phyloP scores from a whole-genome alignment of 1,140 invertebrate species.

The Tigriopus japonicus region DNA sequence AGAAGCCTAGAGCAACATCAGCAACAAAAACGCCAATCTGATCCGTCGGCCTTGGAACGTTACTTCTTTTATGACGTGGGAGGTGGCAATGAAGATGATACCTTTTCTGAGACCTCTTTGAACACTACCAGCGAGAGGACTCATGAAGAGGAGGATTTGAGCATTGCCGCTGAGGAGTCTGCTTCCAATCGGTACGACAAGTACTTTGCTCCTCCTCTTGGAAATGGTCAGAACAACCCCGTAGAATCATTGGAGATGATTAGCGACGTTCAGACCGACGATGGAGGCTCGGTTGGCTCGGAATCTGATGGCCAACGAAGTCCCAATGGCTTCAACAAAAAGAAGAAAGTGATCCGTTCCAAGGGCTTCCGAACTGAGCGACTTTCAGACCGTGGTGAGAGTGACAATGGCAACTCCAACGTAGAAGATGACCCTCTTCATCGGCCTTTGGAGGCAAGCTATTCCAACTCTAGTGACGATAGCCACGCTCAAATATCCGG shows the following conservation, averaged over 20 bases:
- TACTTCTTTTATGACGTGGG: constrained; percentile 73
- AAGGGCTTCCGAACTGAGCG: constrained; percentile 30
- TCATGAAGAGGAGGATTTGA: constrained; percentile 18
- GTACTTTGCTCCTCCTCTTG: constrained; percentile 28
- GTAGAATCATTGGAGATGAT: constrained; percentile 18
- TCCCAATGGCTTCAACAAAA: constrained; percentile 53
- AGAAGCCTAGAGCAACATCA: constrained; percentile 10
- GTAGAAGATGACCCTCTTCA: constrained; percentile 51
- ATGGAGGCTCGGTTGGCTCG: constrained; percentile 57
- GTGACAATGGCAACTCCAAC: constrained; percentile 10
- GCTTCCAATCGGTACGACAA: constrained; percentile 69
- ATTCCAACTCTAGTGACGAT: constrained; percentile 19
- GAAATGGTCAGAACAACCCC: constrained; percentile 16
- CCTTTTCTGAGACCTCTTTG: constrained; percentile 33
- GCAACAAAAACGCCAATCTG: constrained; percentile 15
- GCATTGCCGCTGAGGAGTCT: constrained; percentile 41
- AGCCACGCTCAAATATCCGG: constrained; percentile 35
- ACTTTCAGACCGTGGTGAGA: background rate
- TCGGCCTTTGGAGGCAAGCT: constrained; percentile 27
- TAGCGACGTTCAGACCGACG: constrained; percentile 35
- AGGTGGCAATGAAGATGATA: constrained; percentile 31
- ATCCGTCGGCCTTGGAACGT: constrained; percentile 63
- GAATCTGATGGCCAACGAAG: constrained; percentile 67
- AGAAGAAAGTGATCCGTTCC: constrained; percentile 46
- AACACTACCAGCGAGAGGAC: constrained; percentile 43